A percentile compares a stretch with the other conserved stretches of the same genome.
phyloP scores from a whole-genome alignment of 2,888 invertebrate genomes.

The Meandrusa payeni region DNA sequence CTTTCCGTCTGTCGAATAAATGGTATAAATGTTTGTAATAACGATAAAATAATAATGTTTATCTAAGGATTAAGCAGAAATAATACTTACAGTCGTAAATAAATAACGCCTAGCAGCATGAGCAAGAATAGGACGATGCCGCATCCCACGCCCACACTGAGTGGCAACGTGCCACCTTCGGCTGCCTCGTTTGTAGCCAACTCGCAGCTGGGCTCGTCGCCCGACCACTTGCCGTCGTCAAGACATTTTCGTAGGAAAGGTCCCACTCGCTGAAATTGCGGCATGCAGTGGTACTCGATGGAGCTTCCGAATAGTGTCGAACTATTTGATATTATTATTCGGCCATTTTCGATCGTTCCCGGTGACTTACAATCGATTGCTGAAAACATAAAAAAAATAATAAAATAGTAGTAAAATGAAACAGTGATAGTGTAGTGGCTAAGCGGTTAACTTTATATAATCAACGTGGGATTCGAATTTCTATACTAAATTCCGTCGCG shows the following conservation, averaged over 20 bases:
- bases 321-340: slow-evolving; percentile 92
- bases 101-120: slow-evolving; percentile 88
- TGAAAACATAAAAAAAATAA: slow-evolving; percentile 57
- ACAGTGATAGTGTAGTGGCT: too few relatives aligned
- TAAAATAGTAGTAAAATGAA: too few relatives aligned
- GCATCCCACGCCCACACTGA: slow-evolving; percentile 91
- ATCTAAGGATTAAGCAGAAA: not conserved
- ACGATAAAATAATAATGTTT: not conserved
- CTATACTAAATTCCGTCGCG: too few relatives aligned
- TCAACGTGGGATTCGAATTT: too few relatives aligned
- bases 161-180: slow-evolving; percentile 86
- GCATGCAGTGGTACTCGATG: slow-evolving; percentile 94
- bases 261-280: slow-evolving; percentile 90
- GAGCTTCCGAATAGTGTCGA: slow-evolving; percentile 91
- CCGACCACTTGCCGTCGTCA: slow-evolving; percentile 93
- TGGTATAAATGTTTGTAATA: not conserved
- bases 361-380: slow-evolving; percentile 93
- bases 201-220: slow-evolving; percentile 92
- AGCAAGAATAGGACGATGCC: slow-evolving; percentile 90
- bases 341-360: slow-evolving; percentile 89
- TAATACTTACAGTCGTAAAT: slow-evolving; percentile 88
- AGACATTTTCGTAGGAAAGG: slow-evolving; percentile 91
- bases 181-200: slow-evolving; percentile 85
- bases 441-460: too few relatives aligned
- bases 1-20: slow-evolving; percentile 86